Conservation (phyloP, 2,113 vertebrate species). For the Zosterops pallidus region DNA sequence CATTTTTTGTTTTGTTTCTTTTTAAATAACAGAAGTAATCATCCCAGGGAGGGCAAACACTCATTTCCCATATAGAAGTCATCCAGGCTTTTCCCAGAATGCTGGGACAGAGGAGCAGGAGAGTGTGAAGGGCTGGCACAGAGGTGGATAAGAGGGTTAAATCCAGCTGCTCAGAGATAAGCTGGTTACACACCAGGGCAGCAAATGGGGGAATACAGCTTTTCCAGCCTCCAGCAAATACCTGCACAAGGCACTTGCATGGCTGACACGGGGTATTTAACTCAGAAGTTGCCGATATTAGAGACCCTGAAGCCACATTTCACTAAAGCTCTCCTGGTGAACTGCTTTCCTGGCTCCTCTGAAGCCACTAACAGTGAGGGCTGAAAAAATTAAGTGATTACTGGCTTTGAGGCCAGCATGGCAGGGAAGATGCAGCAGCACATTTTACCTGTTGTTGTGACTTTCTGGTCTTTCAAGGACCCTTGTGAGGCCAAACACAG, state of each 20-base stretch:
- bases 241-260: neutral
- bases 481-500: neutral
- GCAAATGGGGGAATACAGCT: neutral
- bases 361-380: neutral
- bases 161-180: neutral
- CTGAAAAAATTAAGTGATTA: neutral
- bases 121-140: neutral
- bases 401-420: neutral
- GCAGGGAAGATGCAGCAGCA: neutral
- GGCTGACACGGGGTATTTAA: neutral
- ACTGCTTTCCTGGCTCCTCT: neutral
- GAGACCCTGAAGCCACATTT: neutral
- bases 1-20: neutral
- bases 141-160: neutral
- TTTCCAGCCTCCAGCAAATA: neutral
- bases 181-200: neutral
- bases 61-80: neutral
- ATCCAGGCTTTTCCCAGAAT: neutral
- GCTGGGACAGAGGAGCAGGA: neutral
- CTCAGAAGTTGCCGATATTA: neutral
- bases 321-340: neutral
- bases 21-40: neutral
- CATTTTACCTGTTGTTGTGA: neutral
- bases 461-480: neutral
- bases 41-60: neutral